Conservation (phyloP, 1,140 invertebrate genomes). For the Leptonema lineaticorne region DNA sequence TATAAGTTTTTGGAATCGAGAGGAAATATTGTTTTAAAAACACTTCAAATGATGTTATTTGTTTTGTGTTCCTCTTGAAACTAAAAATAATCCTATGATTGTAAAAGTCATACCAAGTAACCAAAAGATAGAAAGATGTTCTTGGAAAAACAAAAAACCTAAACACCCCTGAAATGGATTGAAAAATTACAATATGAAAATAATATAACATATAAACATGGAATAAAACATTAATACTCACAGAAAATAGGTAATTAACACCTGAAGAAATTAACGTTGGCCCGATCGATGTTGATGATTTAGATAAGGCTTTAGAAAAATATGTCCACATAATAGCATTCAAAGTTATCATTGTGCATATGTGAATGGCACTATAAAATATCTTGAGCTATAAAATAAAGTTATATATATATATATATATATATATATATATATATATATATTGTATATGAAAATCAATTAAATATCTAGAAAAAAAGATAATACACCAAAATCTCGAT, state of each 20-base stretch:
- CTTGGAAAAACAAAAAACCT: slow-evolving; percentile 58
- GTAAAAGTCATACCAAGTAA: slow-evolving; percentile 59
- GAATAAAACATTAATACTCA: slow-evolving; percentile 47
- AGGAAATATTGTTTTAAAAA: neutral
- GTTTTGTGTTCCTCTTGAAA: slow-evolving; percentile 42
- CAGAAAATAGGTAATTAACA: slow-evolving; percentile 64
- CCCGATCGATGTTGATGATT: slow-evolving; percentile 58
- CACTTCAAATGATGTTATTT: too few relatives aligned
- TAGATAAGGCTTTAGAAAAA: slow-evolving; percentile 61
- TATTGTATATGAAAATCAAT: neutral
- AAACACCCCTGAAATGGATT: slow-evolving; percentile 53
- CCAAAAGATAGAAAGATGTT: slow-evolving; percentile 56
- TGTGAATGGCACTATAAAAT: slow-evolving; percentile 44
- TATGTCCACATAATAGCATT: slow-evolving; percentile 63
- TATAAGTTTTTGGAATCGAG: too few relatives aligned
- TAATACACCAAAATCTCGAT: too few relatives aligned
- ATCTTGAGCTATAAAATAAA: slow-evolving; percentile 32
- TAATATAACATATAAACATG: neutral
- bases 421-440: neutral
- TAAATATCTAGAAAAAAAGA: neutral
- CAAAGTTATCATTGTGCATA: slow-evolving; percentile 58
- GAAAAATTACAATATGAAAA: neutral
- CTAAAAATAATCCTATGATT: slow-evolving; percentile 54
- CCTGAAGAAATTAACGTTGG: slow-evolving; percentile 62
- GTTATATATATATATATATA: slow-evolving; percentile 1